Evolutionary conservation across 2,888 invertebrate species (phyloP).

Genomic region (Drosophila peninsularis): DNA sequence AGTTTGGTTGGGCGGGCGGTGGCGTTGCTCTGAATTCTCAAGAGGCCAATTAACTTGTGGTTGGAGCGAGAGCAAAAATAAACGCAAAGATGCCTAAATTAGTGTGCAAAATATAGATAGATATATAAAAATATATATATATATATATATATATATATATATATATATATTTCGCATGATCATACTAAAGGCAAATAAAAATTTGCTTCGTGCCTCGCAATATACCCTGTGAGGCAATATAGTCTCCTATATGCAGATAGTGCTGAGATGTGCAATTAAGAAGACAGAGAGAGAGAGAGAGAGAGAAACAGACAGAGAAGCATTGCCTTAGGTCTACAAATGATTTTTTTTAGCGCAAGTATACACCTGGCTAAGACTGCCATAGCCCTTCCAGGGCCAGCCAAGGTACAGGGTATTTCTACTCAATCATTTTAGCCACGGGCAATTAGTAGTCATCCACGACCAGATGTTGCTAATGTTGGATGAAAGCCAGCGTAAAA

Average conservation of each 20-base stretch:
- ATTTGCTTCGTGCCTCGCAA: background rate
- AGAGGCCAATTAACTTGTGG: constrained; percentile 78
- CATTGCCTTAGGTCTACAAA: no score
- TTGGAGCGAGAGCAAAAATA: constrained; percentile 26
- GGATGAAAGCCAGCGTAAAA: constrained; percentile 22
- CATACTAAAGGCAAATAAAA: constrained; percentile 15
- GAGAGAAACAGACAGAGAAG: no score
- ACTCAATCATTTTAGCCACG: constrained; percentile 29
- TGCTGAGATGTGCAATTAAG: no score
- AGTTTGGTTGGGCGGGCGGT: constrained; percentile 17
- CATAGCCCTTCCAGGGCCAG: no score
- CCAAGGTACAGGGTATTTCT: background rate
- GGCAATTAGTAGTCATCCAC: constrained; percentile 29
- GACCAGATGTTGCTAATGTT: constrained; percentile 36
- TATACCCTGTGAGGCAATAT: background rate
- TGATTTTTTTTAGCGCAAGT: no score
- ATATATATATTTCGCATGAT: constrained; percentile 34
- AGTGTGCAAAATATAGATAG: constrained; percentile 22
- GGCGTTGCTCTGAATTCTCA: constrained; percentile 57
- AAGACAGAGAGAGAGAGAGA: no score
- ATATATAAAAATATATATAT: constrained; percentile 13
- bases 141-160: constrained; percentile 9
- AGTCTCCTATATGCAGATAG: no score
- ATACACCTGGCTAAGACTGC: no score
- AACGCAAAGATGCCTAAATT: constrained; percentile 35